phyloP scores from a whole-genome alignment of 2,113 vertebrate species.

The Periophthalmodon schlosseri region DNA sequence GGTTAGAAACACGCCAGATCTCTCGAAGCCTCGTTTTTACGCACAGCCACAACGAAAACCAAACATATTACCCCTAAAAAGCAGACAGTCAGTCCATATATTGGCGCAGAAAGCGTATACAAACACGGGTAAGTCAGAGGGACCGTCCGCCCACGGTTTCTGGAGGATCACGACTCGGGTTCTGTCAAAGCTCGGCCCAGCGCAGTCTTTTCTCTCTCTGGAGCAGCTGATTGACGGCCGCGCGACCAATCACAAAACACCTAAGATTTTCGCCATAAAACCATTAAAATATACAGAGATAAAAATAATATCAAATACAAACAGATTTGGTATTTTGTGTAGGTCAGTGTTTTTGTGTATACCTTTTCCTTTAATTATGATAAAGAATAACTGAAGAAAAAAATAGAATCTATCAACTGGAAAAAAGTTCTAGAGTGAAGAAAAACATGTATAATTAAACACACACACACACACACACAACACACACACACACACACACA shows the following conservation, averaged over 20 bases:
- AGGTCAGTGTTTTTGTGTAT: too few species aligned
- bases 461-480: too few species aligned
- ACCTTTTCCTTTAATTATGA: too few species aligned
- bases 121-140: slow-evolving; percentile 39
- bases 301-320: too few species aligned
- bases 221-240: slow-evolving; percentile 50
- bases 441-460: too few species aligned
- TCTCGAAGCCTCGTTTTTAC: not conserved
- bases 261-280: too few species aligned
- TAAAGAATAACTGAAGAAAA: too few species aligned
- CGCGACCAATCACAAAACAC: slow-evolving; percentile 52
- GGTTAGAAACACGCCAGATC: slow-evolving; percentile 18
- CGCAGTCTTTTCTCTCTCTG: slow-evolving; percentile 52
- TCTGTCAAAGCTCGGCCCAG: slow-evolving; percentile 55
- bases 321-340: too few species aligned
- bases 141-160: slow-evolving; percentile 61
- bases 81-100: slow-evolving; percentile 5
- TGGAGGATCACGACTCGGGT: slow-evolving; percentile 70
- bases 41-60: not conserved
- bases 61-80: slow-evolving; percentile 12
- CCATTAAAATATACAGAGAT: too few species aligned
- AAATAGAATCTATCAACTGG: too few species aligned
- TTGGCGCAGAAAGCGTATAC: slow-evolving; percentile 21
- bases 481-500: too few species aligned
- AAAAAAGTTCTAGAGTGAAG: too few species aligned